Percentiles rank a stretch among this genome's conserved stretches.
Evolutionary conservation across 2,113 vertebrate genomes (phyloP).

Genomic region (Ginglymostoma cirratum): DNA sequence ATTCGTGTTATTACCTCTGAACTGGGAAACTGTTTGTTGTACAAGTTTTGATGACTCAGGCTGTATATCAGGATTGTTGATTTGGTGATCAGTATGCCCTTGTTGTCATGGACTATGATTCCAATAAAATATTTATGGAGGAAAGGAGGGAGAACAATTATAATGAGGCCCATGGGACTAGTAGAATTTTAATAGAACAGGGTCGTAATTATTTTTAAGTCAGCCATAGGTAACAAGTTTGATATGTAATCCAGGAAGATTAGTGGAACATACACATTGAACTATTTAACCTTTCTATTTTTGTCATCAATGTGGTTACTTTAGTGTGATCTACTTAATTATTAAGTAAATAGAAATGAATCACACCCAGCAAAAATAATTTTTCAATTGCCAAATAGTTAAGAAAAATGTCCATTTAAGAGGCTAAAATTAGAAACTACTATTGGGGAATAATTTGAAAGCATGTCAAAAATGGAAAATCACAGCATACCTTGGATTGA

Average conservation of each 20-base stretch:
- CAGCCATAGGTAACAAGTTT: background rate
- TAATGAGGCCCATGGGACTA: background rate
- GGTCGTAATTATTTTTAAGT: background rate
- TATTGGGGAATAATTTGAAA: background rate
- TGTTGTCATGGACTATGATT: background rate
- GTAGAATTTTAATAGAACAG: background rate
- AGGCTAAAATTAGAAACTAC: background rate
- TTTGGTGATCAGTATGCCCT: background rate
- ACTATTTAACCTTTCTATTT: background rate
- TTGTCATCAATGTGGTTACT: background rate
- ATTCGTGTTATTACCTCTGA: background rate
- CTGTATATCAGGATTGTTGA: background rate
- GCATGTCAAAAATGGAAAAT: constrained; percentile 13
- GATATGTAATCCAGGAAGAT: background rate
- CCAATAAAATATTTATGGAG: background rate
- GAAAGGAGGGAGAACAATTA: background rate
- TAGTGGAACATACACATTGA: background rate
- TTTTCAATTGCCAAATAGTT: background rate
- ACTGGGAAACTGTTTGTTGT: background rate
- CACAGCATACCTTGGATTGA: background rate
- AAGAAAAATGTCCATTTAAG: background rate
- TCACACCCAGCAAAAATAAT: background rate
- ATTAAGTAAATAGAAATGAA: background rate
- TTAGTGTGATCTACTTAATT: background rate
- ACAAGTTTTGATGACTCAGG: background rate